Percentiles rank a stretch among this genome's conserved stretches.
Conservation (phyloP, 2,113 vertebrate species). For the Scartelaos histophorus region DNA sequence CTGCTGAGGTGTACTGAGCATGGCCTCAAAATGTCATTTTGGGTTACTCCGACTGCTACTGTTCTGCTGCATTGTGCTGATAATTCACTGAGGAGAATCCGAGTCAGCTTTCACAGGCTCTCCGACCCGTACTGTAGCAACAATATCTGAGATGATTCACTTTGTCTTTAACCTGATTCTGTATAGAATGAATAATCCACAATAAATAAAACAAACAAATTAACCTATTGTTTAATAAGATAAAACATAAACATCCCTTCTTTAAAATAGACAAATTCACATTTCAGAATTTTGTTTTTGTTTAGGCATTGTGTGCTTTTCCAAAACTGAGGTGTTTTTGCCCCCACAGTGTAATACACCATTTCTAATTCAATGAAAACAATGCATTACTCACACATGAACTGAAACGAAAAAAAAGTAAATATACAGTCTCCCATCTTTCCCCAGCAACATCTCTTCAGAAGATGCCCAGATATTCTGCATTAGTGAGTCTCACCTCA, state of each 20-base stretch:
- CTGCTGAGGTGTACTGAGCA: conserved; percentile 23
- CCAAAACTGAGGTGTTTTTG: background rate
- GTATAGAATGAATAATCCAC: conserved; percentile 45
- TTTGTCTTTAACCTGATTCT: conserved; percentile 31
- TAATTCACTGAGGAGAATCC: conserved; percentile 18
- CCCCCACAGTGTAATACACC: no score
- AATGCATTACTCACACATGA: no score
- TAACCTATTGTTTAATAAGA: no score
- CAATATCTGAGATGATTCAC: conserved; percentile 31
- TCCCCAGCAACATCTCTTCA: no score
- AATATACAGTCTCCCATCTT: no score
- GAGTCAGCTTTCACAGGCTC: conserved; percentile 38
- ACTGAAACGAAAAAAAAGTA: no score
- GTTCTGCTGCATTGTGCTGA: conserved; percentile 32
- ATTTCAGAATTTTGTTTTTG: background rate
- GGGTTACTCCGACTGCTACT: conserved; percentile 42
- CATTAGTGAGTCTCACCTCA: no score
- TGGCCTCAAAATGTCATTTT: conserved; percentile 49
- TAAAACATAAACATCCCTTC: no score
- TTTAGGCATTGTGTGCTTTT: no score
- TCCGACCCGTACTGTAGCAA: conserved; percentile 37
- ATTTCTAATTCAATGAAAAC: no score
- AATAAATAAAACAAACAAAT: no score
- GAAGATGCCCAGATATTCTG: background rate
- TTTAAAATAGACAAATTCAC: background rate